Conservation (phyloP, 1,140 invertebrate species). For the Ditylenchus dipsaci region DNA sequence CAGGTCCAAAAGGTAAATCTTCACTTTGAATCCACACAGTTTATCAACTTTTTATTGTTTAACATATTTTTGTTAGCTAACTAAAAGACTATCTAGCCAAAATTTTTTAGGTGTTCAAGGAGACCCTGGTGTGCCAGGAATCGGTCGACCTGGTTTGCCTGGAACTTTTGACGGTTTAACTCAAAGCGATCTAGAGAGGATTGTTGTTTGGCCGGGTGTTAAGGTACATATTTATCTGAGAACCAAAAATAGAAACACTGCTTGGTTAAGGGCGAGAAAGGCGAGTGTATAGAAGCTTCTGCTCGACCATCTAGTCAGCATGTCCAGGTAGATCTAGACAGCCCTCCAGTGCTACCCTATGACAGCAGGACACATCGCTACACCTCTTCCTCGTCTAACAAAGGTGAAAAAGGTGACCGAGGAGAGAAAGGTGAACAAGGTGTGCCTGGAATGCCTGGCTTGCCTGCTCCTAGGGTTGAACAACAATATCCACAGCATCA, state of each 20-base stretch:
- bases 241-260: neutral
- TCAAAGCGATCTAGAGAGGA: constrained; percentile 42
- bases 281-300: constrained; percentile 15
- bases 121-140: constrained; percentile 33
- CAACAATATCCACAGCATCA: neutral
- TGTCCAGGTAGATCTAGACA: neutral
- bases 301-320: neutral
- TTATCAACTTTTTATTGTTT: neutral
- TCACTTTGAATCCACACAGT: neutral
- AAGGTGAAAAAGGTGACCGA: constrained; percentile 40
- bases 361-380: constrained; percentile 15
- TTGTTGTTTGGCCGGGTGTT: constrained; percentile 38
- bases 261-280: constrained; percentile 30
- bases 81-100: neutral
- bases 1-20: constrained; percentile 15
- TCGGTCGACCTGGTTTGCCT: constrained; percentile 23
- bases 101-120: constrained; percentile 16
- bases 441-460: constrained; percentile 15
- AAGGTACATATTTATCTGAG: constrained; percentile 18
- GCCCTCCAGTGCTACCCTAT: constrained; percentile 21
- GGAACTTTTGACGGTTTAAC: constrained; percentile 35
- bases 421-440: constrained; percentile 35
- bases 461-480: constrained; percentile 1
- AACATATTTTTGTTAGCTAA: too few species aligned
- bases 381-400: neutral